Evolutionary conservation across 2,888 invertebrate species (phyloP).

Genomic region (Neoascia interrupta): DNA sequence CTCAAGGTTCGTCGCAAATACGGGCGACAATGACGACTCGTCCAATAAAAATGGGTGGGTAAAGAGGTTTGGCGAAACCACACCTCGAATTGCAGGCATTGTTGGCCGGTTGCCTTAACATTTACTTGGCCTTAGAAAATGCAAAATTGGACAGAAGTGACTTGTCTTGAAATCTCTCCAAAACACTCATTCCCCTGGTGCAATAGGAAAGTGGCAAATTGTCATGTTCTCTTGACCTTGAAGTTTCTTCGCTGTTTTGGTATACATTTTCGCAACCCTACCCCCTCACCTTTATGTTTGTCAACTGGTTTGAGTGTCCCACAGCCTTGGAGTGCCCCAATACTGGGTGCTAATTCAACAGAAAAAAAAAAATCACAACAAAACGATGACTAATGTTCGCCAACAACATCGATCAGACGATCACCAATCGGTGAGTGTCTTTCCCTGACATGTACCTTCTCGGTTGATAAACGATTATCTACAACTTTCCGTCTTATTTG

Average conservation of each 20-base stretch:
- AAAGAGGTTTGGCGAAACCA: constrained; percentile 41
- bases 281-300: background rate
- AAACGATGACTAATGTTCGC: constrained; percentile 57
- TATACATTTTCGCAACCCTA: constrained; percentile 30
- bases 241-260: constrained; percentile 44
- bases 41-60: background rate
- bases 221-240: constrained; percentile 54
- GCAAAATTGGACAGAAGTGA: no score
- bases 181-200: no score
- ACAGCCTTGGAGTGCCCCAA: no score
- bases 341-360: no score
- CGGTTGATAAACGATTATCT: constrained; percentile 23
- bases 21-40: constrained; percentile 1
- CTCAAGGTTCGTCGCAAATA: constrained; percentile 5
- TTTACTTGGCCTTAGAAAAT: no score
- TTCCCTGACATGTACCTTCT: background rate
- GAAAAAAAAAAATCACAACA: constrained; percentile 23
- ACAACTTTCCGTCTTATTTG: background rate
- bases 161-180: no score
- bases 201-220: constrained; percentile 9
- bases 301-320: constrained; percentile 43
- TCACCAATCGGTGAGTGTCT: constrained; percentile 20
- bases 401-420: constrained; percentile 19
- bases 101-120: no score
- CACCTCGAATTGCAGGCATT: no score